Conservation (phyloP, 1,140 invertebrate genomes). For the Caenorhabditis brenneri region DNA sequence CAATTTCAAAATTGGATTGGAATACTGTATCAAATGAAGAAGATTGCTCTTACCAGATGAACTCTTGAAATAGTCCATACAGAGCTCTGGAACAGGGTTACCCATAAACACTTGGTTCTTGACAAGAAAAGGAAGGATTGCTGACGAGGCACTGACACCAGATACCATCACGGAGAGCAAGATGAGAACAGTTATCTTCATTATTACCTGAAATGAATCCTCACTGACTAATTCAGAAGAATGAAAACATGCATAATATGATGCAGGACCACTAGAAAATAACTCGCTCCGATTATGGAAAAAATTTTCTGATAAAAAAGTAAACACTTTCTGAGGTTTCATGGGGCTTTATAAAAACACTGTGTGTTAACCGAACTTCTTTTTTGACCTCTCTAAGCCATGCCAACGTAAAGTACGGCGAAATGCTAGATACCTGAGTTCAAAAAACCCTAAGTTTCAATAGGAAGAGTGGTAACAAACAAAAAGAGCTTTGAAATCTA, state of each 20-base stretch:
- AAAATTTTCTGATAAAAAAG: too few relatives aligned
- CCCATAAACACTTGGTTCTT: background rate
- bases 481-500: background rate
- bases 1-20: background rate
- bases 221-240: background rate
- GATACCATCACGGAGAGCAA: background rate
- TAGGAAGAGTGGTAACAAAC: too few relatives aligned
- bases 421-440: background rate
- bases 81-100: background rate
- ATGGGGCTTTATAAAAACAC: too few relatives aligned
- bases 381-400: too few relatives aligned
- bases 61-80: slow-evolving; percentile 16
- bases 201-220: background rate
- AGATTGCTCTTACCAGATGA: background rate
- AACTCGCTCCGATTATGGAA: too few relatives aligned
- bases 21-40: background rate
- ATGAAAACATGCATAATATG: background rate
- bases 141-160: background rate
- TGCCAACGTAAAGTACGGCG: background rate
- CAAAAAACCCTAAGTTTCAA: too few relatives aligned
- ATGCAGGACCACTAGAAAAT: too few relatives aligned
- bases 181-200: background rate
- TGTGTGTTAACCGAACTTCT: too few relatives aligned
- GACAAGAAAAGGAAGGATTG: background rate
- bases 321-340: too few relatives aligned